phyloP scores from a whole-genome alignment of 2,113 vertebrate genomes.

The Lophura nycthemera region DNA sequence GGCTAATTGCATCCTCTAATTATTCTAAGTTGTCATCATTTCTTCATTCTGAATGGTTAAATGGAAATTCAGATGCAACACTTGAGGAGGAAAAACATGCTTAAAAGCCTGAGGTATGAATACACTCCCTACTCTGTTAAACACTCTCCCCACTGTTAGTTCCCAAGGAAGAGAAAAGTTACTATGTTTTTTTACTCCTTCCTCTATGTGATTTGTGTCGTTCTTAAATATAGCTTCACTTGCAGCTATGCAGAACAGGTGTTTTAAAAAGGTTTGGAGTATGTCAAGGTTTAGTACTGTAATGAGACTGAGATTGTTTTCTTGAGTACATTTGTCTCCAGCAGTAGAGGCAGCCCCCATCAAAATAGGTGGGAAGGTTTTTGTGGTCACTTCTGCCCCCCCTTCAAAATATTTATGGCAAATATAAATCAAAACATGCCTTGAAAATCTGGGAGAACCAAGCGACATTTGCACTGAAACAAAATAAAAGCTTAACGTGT shows the following conservation, averaged over 20 bases:
- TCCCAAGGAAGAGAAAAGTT: conserved; percentile 3
- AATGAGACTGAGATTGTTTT: neutral
- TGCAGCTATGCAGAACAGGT: conserved; percentile 17
- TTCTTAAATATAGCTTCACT: neutral
- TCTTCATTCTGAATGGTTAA: conserved; percentile 22
- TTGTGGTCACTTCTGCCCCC: conserved; percentile 4
- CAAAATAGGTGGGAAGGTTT: neutral
- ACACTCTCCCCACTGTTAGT: conserved; percentile 37
- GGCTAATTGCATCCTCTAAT: conserved; percentile 38
- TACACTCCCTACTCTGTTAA: conserved; percentile 41
- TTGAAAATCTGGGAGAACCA: neutral
- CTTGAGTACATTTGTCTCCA: conserved; percentile 16
- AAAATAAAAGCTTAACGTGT: conserved; percentile 1
- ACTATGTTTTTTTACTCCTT: neutral
- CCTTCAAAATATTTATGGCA: conserved; percentile 44
- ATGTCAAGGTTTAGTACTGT: conserved; percentile 11
- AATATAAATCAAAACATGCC: conserved; percentile 22
- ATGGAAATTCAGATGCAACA: conserved; percentile 23
- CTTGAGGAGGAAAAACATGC: neutral
- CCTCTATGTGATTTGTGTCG: neutral
- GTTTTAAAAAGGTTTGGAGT: conserved; percentile 38
- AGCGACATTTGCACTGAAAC: neutral
- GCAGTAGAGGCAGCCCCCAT: neutral
- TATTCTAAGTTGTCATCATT: conserved; percentile 56
- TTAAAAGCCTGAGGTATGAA: conserved; percentile 46